Percentiles rank a stretch among this genome's conserved stretches.
These are phyloP conservation scores for Pseudomyrmex pallidus DNA, from an alignment of 1,140 invertebrate species.

Conservation along the genomic window DNA sequence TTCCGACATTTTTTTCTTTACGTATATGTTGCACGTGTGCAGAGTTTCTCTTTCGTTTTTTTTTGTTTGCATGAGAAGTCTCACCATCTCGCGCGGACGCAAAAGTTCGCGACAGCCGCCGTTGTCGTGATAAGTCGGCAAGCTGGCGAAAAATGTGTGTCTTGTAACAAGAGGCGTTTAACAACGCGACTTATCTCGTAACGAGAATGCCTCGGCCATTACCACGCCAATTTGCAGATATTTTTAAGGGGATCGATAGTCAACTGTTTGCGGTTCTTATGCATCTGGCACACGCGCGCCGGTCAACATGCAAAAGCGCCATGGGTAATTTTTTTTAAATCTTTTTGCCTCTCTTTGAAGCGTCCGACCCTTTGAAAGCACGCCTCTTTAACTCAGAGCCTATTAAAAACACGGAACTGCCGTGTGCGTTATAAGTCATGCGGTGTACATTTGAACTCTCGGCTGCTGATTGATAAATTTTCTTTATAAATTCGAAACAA, in stretches of 20 bases:
- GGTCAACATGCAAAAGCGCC: conserved; percentile 45
- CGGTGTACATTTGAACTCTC: conserved; percentile 18
- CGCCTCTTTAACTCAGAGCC: conserved; percentile 47
- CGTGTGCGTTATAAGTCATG: conserved; percentile 16
- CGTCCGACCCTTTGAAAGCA: conserved; percentile 47
- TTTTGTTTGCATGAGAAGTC: not conserved
- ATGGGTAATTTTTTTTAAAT: conserved; percentile 42
- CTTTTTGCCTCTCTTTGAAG: conserved; percentile 44
- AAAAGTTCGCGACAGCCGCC: conserved; percentile 49
- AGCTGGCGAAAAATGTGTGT: conserved; percentile 25
- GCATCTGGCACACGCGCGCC: conserved; percentile 52
- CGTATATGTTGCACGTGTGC: not conserved
- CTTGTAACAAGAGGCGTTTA: conserved; percentile 13
- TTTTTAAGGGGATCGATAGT: conserved; percentile 66
- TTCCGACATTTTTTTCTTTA: not conserved
- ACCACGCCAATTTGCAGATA: conserved; percentile 61
- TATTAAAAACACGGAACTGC: conserved; percentile 40
- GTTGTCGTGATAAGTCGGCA: conserved; percentile 24
- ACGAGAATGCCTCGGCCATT: conserved; percentile 57
- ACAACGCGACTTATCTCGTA: conserved; percentile 28
- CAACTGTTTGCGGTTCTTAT: conserved; percentile 44
- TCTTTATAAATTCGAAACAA: not conserved
- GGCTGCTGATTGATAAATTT: not conserved
- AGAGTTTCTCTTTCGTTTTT: not conserved
- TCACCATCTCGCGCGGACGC: conserved; percentile 8